A percentile compares a stretch with the other conserved stretches of the same genome.
Conservation (phyloP, 2,797 vertebrate species). For the Erithacus rubecula region DNA sequence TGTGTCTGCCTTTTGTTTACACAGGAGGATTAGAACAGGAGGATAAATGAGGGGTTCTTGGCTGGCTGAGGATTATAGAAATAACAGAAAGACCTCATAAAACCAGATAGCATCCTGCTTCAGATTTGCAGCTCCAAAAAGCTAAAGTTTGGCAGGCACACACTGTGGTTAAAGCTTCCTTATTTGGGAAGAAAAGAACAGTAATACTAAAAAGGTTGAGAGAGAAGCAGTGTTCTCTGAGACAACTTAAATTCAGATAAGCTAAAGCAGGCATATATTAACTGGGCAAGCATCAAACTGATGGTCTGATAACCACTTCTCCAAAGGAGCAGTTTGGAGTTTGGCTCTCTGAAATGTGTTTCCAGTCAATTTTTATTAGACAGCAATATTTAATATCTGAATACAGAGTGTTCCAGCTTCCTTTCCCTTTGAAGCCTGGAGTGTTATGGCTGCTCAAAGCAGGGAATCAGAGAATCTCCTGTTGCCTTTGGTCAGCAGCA, state of each 20-base stretch:
- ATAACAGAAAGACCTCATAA: constrained; percentile 62
- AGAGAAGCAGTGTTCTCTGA: background rate
- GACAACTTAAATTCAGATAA: constrained; percentile 16
- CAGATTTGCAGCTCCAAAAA: constrained; percentile 50
- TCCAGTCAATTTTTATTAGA: background rate
- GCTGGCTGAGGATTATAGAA: constrained; percentile 50
- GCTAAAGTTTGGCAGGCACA: constrained; percentile 55
- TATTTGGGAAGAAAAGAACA: constrained; percentile 69
- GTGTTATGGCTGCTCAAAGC: background rate
- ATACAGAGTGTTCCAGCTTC: background rate
- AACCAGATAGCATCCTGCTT: constrained; percentile 50
- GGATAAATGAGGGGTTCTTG: constrained; percentile 49
- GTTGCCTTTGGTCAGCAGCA: background rate
- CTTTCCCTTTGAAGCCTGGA: background rate
- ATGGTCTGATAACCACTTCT: background rate
- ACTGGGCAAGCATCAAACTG: background rate
- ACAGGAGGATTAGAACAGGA: constrained; percentile 40
- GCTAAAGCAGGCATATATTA: background rate
- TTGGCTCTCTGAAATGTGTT: background rate
- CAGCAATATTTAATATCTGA: background rate
- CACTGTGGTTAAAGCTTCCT: constrained; percentile 45
- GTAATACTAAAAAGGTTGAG: background rate
- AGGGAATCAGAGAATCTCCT: background rate
- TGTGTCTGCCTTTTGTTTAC: constrained; percentile 36
- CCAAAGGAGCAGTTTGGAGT: background rate